phyloP scores from a whole-genome alignment of 2,797 vertebrate genomes.

The Margarornis squamiger region DNA sequence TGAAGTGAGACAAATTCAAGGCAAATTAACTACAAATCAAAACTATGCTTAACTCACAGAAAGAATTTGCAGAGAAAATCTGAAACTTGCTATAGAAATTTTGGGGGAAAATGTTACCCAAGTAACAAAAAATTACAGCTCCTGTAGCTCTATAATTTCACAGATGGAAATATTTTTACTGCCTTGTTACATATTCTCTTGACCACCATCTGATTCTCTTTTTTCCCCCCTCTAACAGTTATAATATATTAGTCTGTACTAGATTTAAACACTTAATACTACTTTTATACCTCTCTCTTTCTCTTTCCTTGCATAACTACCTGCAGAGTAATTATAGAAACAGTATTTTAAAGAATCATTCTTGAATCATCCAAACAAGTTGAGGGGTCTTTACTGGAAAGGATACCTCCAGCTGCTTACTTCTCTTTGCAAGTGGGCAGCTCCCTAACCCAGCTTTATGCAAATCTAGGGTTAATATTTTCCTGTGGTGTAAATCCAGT shows the following conservation, averaged over 20 bases:
- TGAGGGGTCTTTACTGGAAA: background rate
- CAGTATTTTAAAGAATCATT: background rate
- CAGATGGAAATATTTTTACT: background rate
- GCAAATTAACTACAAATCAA: background rate
- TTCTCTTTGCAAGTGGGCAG: background rate
- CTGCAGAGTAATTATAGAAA: background rate
- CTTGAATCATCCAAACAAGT: background rate
- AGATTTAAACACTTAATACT: background rate
- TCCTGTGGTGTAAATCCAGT: background rate
- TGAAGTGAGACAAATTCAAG: background rate
- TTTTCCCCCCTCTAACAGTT: accelerated
- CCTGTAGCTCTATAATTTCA: background rate
- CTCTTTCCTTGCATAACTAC: background rate
- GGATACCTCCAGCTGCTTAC: background rate
- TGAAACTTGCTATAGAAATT: background rate
- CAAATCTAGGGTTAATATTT: background rate
- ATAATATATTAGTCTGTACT: background rate
- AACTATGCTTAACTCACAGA: background rate
- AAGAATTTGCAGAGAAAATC: background rate
- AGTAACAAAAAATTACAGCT: background rate
- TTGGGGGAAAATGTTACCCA: background rate
- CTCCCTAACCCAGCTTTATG: background rate
- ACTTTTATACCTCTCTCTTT: background rate
- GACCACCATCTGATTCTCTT: background rate
- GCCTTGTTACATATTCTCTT: background rate